These are phyloP conservation scores for Melopsittacus undulatus DNA, from an alignment of 2,797 vertebrate species.

Conservation along the genomic window DNA sequence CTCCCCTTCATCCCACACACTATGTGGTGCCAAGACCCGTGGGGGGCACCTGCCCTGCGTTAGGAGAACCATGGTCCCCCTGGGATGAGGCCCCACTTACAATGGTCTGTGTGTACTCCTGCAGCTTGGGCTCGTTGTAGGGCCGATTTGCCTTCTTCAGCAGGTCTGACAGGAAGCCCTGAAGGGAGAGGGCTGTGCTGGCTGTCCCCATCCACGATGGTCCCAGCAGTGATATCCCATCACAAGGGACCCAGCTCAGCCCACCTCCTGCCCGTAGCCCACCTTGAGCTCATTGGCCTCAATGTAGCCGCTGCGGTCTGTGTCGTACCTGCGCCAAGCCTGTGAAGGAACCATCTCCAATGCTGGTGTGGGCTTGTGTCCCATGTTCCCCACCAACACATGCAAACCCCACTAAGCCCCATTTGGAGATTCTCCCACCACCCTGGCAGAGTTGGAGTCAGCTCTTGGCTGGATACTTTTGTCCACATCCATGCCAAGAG, in stretches of 20 bases:
- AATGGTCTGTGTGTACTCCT: conserved; percentile 95
- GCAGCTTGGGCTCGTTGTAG: conserved; percentile 91
- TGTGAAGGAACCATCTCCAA: conserved; percentile 42
- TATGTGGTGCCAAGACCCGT: accelerated
- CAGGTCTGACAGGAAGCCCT: conserved; percentile 95
- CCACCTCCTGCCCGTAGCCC: background rate
- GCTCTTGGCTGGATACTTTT: background rate
- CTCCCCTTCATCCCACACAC: background rate
- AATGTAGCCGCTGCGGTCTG: conserved; percentile 95
- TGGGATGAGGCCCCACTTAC: conserved; percentile 76
- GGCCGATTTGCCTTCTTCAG: conserved; percentile 93
- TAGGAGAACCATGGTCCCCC: accelerated
- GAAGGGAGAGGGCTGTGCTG: background rate
- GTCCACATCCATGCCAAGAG: background rate
- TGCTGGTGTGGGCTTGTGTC: accelerated
- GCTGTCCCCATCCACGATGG: accelerated
- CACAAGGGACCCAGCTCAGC: background rate
- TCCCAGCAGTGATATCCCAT: accelerated
- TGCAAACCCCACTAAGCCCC: background rate
- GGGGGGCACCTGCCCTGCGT: accelerated
- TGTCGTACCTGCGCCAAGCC: conserved; percentile 95
- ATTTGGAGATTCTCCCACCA: accelerated
- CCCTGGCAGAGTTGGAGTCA: background rate
- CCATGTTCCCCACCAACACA: accelerated
- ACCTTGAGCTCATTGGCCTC: conserved; percentile 98